phyloP scores from a whole-genome alignment of 2,113 vertebrate genomes.

The Calidris pygmaea region DNA sequence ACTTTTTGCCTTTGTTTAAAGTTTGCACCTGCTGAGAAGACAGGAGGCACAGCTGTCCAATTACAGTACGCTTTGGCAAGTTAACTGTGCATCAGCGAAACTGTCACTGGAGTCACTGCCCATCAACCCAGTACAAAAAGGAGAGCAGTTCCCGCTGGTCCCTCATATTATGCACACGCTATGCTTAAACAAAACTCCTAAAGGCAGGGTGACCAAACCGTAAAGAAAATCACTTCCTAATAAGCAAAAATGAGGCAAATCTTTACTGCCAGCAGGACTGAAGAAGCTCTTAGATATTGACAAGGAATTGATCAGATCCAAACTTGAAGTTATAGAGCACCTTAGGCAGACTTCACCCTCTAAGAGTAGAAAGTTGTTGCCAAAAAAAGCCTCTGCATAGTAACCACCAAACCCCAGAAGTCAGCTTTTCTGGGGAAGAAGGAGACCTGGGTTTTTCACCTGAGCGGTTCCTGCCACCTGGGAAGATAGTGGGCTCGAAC shows the following conservation, averaged over 20 bases:
- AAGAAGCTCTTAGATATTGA: background rate
- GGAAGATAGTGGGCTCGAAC: background rate
- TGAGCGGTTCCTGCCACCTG: background rate
- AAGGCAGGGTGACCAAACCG: background rate
- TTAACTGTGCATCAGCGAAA: background rate
- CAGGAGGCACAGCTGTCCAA: background rate
- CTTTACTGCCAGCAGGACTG: background rate
- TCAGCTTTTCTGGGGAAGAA: background rate
- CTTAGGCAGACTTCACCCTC: background rate
- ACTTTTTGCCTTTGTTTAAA: background rate
- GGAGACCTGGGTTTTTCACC: background rate
- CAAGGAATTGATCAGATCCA: background rate
- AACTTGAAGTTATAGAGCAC: background rate
- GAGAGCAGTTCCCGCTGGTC: background rate
- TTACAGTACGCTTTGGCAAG: background rate
- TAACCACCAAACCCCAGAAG: fast-evolving
- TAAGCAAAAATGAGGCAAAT: background rate
- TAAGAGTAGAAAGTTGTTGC: background rate
- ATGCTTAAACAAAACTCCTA: background rate
- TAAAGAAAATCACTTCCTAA: background rate
- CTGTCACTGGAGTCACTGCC: background rate
- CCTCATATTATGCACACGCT: background rate
- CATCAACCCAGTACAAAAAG: background rate
- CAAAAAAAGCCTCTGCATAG: background rate
- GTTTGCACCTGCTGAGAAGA: background rate